Base-by-base conservation (phyloP, 2,888 invertebrate genomes). In the Acanthosepion esculentum region DNA sequence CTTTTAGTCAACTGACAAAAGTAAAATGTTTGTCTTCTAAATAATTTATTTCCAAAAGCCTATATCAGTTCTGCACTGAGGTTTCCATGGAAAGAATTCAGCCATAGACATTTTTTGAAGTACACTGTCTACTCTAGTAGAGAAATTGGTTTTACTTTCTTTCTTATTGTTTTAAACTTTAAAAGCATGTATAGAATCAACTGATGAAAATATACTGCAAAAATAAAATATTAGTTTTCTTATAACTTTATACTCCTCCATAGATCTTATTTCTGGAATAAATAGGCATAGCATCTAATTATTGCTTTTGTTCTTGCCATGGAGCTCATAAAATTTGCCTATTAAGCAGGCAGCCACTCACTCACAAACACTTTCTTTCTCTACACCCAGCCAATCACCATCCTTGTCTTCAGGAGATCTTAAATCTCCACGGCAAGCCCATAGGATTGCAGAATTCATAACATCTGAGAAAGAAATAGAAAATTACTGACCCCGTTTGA, bases 241-340 rank as follows among this genome's bases (percentile, higher is more conserved):
- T 78, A 15, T n/a, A n/a, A 78, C 12, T 78, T 78, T n/a, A n/a
- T 78, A 12, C 78, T n/a, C 78, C 15, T 2, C 12, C n/a, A 78
- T 78, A n/a, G 15, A 78, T n/a, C 78, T 78, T 78, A n/a, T n/a
- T 33, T 78, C n/a, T n/a, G 10, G 78, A 78, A 78, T 78, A 78
- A 33, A 78, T n/a, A 10, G 78, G 78, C 78, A 78, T 78, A 15
- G n/a, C 78, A 78, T 78, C 78, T 78, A 78, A 78, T 78, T 78
- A 78, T n/a, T n/a, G n/a, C 78, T 78, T 78, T 78, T 78, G 78
- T 78, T 78, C 78, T 78, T n/a, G 78, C 78, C 78, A n/a, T 78
- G 2, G 15, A 78, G 78, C 78, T 78, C n/a, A 78, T 78, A 78
- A 78, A 78, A 78, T n/a, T 78, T n/a, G 78, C 78, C 78, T 78